Evolutionary conservation across 2,797 vertebrate genomes (phyloP).

Genomic region (Diglossa cyanea): DNA sequence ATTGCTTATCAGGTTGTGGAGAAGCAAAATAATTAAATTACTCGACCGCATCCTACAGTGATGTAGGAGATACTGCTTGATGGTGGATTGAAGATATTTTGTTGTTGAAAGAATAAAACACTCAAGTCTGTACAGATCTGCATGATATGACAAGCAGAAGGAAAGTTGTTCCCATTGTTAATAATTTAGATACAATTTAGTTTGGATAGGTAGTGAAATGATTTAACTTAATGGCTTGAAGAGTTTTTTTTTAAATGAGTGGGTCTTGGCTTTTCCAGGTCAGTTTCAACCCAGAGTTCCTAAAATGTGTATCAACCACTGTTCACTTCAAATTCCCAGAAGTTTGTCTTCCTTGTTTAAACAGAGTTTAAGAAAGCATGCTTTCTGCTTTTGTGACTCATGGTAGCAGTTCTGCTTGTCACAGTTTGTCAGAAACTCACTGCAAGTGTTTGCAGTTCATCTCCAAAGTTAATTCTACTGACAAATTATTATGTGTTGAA

Average conservation of each 20-base stretch:
- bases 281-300: not conserved
- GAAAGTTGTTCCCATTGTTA: not conserved
- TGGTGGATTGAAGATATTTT: not conserved
- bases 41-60: rapidly evolving
- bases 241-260: not conserved
- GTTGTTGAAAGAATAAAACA: not conserved
- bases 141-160: not conserved
- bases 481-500: not conserved
- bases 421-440: not conserved
- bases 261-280: not conserved
- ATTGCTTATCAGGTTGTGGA: not conserved
- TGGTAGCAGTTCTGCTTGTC: not conserved
- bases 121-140: not conserved
- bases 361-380: not conserved
- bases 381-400: not conserved
- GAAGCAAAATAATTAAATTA: not conserved
- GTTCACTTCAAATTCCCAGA: not conserved
- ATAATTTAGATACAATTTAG: not conserved
- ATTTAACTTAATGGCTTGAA: not conserved
- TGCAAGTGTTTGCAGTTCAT: not conserved
- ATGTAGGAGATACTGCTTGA: not conserved
- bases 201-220: not conserved
- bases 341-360: not conserved
- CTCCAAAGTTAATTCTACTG: not conserved
- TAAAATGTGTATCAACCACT: not conserved